These are phyloP conservation scores for Tetramorium bicarinatum DNA, from an alignment of 2,888 invertebrate genomes.

Conservation along the genomic window DNA sequence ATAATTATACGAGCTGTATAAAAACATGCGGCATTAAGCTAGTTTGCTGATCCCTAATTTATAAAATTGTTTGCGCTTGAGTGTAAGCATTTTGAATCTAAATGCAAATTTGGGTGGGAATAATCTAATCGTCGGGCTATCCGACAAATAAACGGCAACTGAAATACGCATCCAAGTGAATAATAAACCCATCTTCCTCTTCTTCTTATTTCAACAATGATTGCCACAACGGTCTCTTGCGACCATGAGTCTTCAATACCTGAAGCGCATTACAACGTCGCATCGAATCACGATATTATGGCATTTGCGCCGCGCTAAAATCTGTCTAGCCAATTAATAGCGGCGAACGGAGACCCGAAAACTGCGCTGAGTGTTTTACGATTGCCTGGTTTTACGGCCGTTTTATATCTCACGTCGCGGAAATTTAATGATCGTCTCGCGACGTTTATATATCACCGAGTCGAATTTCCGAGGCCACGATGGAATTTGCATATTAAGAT, in stretches of 20 bases:
- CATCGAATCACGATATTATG: background rate
- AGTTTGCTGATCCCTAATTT: background rate
- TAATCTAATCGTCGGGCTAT: background rate
- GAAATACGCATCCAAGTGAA: background rate
- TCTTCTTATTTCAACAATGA: background rate
- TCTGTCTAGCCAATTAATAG: constrained; percentile 44
- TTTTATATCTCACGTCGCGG: constrained; percentile 29
- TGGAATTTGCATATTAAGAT: constrained; percentile 40
- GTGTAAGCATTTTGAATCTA: background rate
- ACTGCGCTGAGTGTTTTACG: constrained; percentile 37
- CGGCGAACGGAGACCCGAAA: background rate
- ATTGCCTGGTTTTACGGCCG: constrained; percentile 42
- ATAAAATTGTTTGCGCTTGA: background rate
- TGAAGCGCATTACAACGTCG: background rate
- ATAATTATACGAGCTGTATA: background rate
- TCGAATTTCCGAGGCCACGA: constrained; percentile 26
- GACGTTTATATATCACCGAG: constrained; percentile 30
- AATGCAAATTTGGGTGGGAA: background rate
- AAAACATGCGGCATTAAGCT: background rate
- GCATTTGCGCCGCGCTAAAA: constrained; percentile 11
- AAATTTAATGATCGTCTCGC: constrained; percentile 28
- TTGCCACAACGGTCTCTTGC: background rate
- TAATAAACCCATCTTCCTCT: background rate
- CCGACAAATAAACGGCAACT: background rate
- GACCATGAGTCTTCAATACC: background rate